Evolutionary conservation across 2,888 invertebrate genomes (phyloP).

Genomic region (Cryptocephalus primarius): DNA sequence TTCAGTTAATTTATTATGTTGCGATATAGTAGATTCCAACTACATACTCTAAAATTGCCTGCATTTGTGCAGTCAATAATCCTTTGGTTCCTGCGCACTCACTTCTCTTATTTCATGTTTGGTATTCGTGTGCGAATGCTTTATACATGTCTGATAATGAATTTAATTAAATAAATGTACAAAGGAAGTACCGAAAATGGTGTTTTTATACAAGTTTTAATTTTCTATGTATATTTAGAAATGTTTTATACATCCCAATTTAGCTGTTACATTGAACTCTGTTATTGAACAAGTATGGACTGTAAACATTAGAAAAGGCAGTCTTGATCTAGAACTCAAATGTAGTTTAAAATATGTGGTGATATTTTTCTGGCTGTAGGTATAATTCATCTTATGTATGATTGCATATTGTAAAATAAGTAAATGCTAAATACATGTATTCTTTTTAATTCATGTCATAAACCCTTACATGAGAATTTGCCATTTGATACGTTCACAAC

Average conservation of each 20-base stretch:
- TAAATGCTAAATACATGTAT: conserved; percentile 39
- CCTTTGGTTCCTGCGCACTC: conserved; percentile 29
- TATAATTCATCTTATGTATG: conserved; percentile 40
- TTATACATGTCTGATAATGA: conserved; percentile 44
- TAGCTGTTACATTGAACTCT: conserved; percentile 33
- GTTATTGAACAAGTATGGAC: conserved; percentile 30
- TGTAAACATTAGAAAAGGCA: conserved; percentile 28
- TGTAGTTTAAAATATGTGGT: conserved; percentile 41
- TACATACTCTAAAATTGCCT: conserved; percentile 26
- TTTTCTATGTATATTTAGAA: conserved; percentile 39
- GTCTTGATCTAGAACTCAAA: conserved; percentile 38
- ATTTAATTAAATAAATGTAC: conserved; percentile 44
- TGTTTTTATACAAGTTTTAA: conserved; percentile 40
- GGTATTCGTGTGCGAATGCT: conserved; percentile 45
- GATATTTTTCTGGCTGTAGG: conserved; percentile 42
- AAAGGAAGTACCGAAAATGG: conserved; percentile 42
- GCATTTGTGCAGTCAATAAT: conserved; percentile 10
- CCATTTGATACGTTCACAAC: too few species aligned
- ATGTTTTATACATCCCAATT: conserved; percentile 27
- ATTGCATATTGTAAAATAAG: conserved; percentile 40
- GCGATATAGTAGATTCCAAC: conserved; percentile 10
- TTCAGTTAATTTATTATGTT: conserved; percentile 34
- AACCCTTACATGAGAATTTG: not conserved
- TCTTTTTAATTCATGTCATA: conserved; percentile 29
- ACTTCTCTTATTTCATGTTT: conserved; percentile 39